A percentile compares a stretch with the other conserved stretches of the same genome.
Conservation (phyloP, 2,113 vertebrate genomes). For the Mustela nigripes region DNA sequence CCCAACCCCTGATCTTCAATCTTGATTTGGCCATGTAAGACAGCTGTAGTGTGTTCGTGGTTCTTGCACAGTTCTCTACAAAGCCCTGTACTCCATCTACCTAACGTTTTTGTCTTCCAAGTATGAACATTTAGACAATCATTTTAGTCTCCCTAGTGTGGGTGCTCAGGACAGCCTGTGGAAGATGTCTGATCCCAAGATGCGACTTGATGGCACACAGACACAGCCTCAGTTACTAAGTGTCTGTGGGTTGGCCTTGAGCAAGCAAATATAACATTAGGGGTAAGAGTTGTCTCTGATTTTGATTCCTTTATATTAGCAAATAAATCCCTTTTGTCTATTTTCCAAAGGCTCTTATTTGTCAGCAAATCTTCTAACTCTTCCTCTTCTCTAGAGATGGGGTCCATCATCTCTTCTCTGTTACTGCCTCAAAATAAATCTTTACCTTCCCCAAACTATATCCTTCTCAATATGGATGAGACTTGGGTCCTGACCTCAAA, state of each 20-base stretch:
- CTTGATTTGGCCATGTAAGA: neutral
- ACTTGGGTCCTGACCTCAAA: neutral
- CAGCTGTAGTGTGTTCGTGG: neutral
- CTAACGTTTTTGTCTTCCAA: neutral
- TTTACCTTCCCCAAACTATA: neutral
- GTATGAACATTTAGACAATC: neutral
- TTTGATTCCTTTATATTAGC: neutral
- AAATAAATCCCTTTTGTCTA: neutral
- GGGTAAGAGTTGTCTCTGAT: neutral
- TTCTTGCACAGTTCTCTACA: neutral
- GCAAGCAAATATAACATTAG: neutral
- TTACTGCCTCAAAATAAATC: conserved; percentile 18
- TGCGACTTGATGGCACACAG: neutral
- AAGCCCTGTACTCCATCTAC: neutral
- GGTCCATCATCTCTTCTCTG: neutral
- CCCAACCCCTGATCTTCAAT: neutral
- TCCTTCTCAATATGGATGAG: neutral
- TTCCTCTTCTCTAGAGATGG: neutral
- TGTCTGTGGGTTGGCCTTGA: neutral
- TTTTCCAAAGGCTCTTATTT: neutral
- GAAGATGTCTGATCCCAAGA: neutral
- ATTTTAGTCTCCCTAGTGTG: neutral
- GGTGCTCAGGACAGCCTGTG: neutral
- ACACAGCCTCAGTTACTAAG: neutral
- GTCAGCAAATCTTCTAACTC: neutral